A percentile compares a stretch with the other conserved stretches of the same genome.
These are phyloP conservation scores for Lycaon pictus DNA, from an alignment of 2,113 vertebrate species.

Conservation along the genomic window DNA sequence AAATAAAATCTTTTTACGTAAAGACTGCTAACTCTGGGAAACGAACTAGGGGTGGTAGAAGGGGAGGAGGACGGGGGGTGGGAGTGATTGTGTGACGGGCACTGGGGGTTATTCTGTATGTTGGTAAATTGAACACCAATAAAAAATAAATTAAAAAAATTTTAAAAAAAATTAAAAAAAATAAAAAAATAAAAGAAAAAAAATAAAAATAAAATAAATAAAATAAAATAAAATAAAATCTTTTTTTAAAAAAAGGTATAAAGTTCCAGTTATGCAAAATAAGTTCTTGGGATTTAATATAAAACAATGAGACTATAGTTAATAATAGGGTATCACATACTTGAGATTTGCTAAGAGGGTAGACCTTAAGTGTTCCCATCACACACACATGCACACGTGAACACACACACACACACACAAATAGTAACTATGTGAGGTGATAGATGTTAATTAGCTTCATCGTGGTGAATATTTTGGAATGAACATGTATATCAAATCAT, in stretches of 20 bases:
- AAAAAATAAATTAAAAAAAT: no score
- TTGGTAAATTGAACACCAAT: no score
- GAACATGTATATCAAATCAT: background rate
- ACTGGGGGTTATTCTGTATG: no score
- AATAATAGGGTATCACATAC: background rate
- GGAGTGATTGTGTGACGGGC: no score
- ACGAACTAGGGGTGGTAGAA: no score
- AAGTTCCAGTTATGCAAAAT: background rate
- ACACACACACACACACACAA: background rate
- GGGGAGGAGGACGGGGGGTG: no score
- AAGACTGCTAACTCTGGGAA: no score
- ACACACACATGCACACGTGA: background rate
- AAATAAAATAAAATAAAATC: no score
- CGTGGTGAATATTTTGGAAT: background rate
- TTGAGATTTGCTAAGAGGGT: background rate
- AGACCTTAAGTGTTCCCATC: background rate
- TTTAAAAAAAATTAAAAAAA: no score
- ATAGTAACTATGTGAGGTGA: background rate
- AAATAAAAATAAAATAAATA: no score
- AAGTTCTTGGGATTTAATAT: background rate
- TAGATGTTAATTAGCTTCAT: background rate
- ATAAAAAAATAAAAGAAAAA: no score
- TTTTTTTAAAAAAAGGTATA: background rate
- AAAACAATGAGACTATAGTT: background rate
- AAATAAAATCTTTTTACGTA: no score